phyloP scores from a whole-genome alignment of 2,797 vertebrate species.

The Holocentrus rufus region DNA sequence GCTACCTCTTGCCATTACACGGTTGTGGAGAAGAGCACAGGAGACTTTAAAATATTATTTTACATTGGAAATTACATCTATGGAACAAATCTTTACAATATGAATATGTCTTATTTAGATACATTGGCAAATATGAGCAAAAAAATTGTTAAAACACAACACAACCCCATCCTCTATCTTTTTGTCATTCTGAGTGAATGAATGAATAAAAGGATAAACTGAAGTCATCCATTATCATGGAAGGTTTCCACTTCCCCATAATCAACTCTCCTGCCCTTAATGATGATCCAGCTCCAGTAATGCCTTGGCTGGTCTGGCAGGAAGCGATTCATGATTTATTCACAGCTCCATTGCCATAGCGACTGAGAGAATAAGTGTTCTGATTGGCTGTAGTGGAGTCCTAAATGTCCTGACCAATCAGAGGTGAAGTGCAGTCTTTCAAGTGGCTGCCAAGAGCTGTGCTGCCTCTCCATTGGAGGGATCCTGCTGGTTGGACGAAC shows the following conservation, averaged over 20 bases:
- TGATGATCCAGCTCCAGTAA: conserved; percentile 66
- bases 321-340: conserved; percentile 73
- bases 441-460: conserved; percentile 71
- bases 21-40: conserved; percentile 85
- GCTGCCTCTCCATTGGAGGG: conserved; percentile 70
- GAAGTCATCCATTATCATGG: conserved; percentile 70
- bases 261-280: conserved; percentile 69
- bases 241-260: conserved; percentile 62
- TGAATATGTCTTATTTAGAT: conserved; percentile 88
- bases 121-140: conserved; percentile 91
- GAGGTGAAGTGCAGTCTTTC: conserved; percentile 76
- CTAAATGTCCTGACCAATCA: conserved; percentile 73
- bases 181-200: conserved; percentile 73
- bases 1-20: conserved; percentile 75
- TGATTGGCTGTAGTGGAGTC: conserved; percentile 70
- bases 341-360: conserved; percentile 69
- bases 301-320: conserved; percentile 68
- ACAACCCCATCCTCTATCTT: conserved; percentile 68
- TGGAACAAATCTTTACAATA: conserved; percentile 92
- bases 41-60: conserved; percentile 92
- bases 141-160: conserved; percentile 81
- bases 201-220: conserved; percentile 77
- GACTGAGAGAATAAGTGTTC: conserved; percentile 69
- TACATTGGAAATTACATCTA: conserved; percentile 90
- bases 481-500: conserved; percentile 56